These are phyloP conservation scores for Pseudococcus longispinus DNA, from an alignment of 2,888 invertebrate genomes.

Conservation along the genomic window DNA sequence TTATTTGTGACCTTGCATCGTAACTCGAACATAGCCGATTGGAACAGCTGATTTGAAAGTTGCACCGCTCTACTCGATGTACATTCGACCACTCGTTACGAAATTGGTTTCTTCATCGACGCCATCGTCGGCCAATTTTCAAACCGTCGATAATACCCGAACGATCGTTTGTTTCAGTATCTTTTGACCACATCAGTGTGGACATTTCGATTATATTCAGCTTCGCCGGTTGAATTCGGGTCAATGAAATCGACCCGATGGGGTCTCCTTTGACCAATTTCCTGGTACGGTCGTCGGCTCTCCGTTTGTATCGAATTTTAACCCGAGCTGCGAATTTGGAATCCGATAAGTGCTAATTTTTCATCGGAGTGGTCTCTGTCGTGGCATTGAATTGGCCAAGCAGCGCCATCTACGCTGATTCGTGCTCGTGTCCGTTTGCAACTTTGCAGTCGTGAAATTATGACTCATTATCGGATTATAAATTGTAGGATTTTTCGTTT, in stretches of 20 bases:
- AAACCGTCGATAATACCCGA: neutral
- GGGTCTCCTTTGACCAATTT: neutral
- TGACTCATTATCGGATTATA: slow-evolving; percentile 5
- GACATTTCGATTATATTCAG: neutral
- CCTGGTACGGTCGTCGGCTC: neutral
- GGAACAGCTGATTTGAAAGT: neutral
- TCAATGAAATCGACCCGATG: neutral
- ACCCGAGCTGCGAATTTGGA: neutral
- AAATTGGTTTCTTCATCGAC: neutral
- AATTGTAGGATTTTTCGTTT: neutral
- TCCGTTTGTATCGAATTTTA: neutral
- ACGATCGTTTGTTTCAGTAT: neutral
- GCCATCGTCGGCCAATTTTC: neutral
- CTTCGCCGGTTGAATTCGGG: neutral
- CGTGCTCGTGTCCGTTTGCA: neutral
- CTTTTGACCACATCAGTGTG: neutral
- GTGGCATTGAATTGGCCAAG: neutral
- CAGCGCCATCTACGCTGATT: neutral
- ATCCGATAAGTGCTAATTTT: neutral
- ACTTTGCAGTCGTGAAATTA: neutral
- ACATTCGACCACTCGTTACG: neutral
- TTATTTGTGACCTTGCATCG: neutral
- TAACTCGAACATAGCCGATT: neutral
- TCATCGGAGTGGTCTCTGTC: neutral
- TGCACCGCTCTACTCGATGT: neutral